Conservation (phyloP, 1,140 invertebrate species). For the Sarcophaga peregrina region DNA sequence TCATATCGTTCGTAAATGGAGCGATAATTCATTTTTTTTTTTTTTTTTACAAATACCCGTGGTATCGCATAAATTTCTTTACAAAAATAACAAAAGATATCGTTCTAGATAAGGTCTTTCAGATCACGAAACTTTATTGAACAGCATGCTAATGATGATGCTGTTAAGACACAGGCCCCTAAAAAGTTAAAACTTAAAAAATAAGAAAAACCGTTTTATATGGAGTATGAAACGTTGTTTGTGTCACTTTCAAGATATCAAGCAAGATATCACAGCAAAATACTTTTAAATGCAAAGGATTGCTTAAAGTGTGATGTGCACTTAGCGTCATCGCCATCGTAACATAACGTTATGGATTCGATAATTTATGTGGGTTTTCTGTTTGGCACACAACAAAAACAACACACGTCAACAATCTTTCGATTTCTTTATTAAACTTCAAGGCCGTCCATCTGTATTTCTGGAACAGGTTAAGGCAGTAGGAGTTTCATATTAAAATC, state of each 20-base stretch:
- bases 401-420: neutral
- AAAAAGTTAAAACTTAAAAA: too few species aligned
- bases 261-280: too few species aligned
- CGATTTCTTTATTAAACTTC: neutral
- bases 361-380: conserved; percentile 8
- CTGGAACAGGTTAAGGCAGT: neutral
- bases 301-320: too few species aligned
- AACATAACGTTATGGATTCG: neutral
- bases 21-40: conserved; percentile 8
- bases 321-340: too few species aligned
- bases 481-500: neutral
- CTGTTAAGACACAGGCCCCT: neutral
- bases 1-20: neutral
- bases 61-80: neutral
- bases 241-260: too few species aligned
- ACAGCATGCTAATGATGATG: neutral
- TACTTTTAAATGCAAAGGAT: neutral
- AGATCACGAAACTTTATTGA: neutral
- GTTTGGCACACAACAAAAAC: neutral
- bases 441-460: neutral
- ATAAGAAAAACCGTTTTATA: too few species aligned
- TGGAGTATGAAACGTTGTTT: too few species aligned
- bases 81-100: neutral
- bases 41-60: neutral
- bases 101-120: neutral